Evolutionary conservation across 2,888 invertebrate genomes (phyloP).

Genomic region (Heteromurus nitidus): DNA sequence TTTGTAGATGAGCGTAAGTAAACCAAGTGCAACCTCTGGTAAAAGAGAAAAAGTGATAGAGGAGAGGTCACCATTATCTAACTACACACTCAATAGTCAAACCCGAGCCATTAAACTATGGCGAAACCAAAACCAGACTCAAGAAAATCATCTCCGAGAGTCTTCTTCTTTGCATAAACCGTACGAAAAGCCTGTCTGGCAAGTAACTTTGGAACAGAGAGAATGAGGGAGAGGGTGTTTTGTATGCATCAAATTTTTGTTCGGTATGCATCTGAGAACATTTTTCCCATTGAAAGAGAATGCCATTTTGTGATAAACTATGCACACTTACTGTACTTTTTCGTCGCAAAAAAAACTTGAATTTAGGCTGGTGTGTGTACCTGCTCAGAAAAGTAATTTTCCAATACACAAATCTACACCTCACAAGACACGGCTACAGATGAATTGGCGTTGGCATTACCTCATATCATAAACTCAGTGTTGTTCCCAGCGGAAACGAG

Average conservation of each 20-base stretch:
- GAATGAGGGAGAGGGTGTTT: conserved; percentile 30
- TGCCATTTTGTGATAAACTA: conserved; percentile 1
- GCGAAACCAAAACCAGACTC: conserved; percentile 43
- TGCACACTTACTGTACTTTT: too few species aligned
- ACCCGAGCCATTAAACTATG: conserved; percentile 57
- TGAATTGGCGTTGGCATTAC: too few species aligned
- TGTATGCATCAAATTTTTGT: conserved; percentile 32
- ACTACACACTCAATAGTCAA: conserved; percentile 22
- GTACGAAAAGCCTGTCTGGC: conserved; percentile 56
- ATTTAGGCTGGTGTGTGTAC: too few species aligned
- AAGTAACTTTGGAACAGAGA: conserved; percentile 41
- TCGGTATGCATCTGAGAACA: conserved; percentile 15
- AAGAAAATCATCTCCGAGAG: conserved; percentile 13
- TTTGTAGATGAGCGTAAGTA: too few species aligned
- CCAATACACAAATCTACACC: too few species aligned
- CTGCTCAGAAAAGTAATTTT: too few species aligned
- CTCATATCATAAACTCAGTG: too few species aligned
- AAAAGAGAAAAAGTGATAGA: too few species aligned
- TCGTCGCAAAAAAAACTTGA: too few species aligned
- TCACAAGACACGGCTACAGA: too few species aligned
- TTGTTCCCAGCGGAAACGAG: too few species aligned
- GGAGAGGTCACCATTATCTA: conserved; percentile 10
- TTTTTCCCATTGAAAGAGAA: conserved; percentile 22
- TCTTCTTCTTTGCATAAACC: conserved; percentile 33
- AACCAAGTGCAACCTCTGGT: too few species aligned